phyloP scores from a whole-genome alignment of 2,113 vertebrate species.

The Pteronura brasiliensis region DNA sequence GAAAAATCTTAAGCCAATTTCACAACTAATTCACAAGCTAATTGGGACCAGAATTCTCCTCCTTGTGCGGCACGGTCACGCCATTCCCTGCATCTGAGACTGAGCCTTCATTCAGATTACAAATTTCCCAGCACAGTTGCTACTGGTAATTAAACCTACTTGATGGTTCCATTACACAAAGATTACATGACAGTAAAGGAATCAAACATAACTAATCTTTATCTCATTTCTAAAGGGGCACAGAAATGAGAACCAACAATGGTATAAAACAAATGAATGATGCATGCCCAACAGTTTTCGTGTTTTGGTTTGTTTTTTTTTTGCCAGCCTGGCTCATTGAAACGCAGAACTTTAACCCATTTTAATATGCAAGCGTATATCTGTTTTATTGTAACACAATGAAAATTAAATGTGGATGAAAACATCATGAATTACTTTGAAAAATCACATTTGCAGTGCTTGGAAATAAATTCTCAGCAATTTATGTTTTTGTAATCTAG shows the following conservation, averaged over 20 bases:
- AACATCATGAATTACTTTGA: not conserved
- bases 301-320: not conserved
- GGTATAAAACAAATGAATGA: not conserved
- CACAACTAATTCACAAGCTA: constrained; percentile 50
- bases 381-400: constrained; percentile 30
- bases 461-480: constrained; percentile 3
- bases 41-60: constrained; percentile 41
- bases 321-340: not conserved
- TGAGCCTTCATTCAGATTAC: not conserved
- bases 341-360: not conserved
- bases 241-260: not conserved
- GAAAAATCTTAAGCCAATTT: constrained; percentile 50
- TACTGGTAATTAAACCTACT: not conserved
- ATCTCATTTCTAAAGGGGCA: not conserved
- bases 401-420: constrained; percentile 44
- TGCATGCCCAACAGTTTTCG: not conserved
- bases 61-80: not conserved
- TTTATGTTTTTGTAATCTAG: not conserved
- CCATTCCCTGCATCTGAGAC: not conserved
- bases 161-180: constrained; percentile 28
- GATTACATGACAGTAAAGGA: constrained; percentile 31
- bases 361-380: not conserved
- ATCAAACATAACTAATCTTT: not conserved
- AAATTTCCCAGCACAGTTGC: not conserved
- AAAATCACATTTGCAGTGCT: not conserved